Base-by-base conservation (phyloP, 2,797 vertebrate species). In the Pseudomugil tenellus region DNA sequence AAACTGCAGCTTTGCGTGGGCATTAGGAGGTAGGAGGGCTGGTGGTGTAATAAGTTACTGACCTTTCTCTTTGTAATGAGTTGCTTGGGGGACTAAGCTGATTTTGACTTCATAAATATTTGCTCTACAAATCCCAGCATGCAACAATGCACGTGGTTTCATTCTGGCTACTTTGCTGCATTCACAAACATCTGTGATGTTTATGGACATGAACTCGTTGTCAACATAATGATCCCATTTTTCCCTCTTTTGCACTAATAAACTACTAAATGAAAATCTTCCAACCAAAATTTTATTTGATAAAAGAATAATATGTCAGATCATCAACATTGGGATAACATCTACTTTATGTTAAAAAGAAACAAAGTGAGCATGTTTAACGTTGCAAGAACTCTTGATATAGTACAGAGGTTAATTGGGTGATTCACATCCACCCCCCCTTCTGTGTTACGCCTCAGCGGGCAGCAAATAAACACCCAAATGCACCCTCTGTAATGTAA, bases 401-500 rank as follows among this genome's bases (percentile, higher is more conserved):
- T 37, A 61, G 34, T 29, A 39, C 28, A 48, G 65, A 84, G 84
- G 86, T 84, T 91, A 90, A 90, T 87, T 84, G 76, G 77, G 46
- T 74, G 72, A 80, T 81, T 85, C 35, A 43, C 52, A 10, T 86
- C 85, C 71, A 80, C 81, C 51, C 57, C 72, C 58, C 78, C 51
- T n/a, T n/a, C 77, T 65, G 81, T 54, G 82, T 83, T 86, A 82
- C 80, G 84, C 87, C 77, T 88, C 77, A 72, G 19, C 21, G 56
- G 58, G 34, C 81, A 72, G 71, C 71, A 86, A 81, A 89, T 85
- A 89, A 89, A 88, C 89, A 88, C 73, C 72, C 73, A 70, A 77
- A 77, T 62, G 76, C 75, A 63, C 23, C 78, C 71, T 79, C 69
- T 74, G 59, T 84, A 84, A 86, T 84, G 77, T 79, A 88, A 90